These are phyloP conservation scores for Hypselothyrea guttata DNA, from an alignment of 2,888 invertebrate genomes.

Conservation along the genomic window DNA sequence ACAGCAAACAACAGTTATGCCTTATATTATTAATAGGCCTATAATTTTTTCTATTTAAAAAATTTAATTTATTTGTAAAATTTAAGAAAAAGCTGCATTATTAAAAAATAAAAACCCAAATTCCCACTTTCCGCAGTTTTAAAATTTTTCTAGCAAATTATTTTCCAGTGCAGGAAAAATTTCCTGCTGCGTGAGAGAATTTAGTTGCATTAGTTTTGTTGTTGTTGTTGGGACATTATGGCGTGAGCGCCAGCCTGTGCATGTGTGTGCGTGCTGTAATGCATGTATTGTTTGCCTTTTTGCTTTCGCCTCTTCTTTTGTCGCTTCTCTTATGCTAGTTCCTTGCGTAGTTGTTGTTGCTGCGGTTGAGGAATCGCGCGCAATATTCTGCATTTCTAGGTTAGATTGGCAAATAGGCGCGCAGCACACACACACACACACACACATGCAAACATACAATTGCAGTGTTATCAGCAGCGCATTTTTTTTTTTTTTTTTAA, in stretches of 20 bases:
- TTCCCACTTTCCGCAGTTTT: no score
- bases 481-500: conserved; percentile 1
- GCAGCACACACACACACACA: conserved; percentile 20
- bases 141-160: no score
- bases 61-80: no score
- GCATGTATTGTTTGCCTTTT: conserved; percentile 21
- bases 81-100: no score
- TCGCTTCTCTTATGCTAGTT: conserved; percentile 25
- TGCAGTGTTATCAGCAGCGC: conserved; percentile 16
- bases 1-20: no score
- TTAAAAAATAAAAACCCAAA: no score
- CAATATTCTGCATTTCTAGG: conserved; percentile 50
- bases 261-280: conserved; percentile 32
- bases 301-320: conserved; percentile 32
- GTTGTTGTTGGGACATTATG: conserved; percentile 16
- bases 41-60: no score
- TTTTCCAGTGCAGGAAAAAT: no score
- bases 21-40: no score
- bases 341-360: conserved; percentile 27
- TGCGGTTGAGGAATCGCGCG: conserved; percentile 39
- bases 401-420: conserved; percentile 52
- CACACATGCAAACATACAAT: conserved; percentile 1
- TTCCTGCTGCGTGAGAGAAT: no score
- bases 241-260: conserved; percentile 15
- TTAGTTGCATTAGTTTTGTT: conserved; percentile 51